Conservation (phyloP, 2,888 invertebrate species). For the Diadegma fenestrale region DNA sequence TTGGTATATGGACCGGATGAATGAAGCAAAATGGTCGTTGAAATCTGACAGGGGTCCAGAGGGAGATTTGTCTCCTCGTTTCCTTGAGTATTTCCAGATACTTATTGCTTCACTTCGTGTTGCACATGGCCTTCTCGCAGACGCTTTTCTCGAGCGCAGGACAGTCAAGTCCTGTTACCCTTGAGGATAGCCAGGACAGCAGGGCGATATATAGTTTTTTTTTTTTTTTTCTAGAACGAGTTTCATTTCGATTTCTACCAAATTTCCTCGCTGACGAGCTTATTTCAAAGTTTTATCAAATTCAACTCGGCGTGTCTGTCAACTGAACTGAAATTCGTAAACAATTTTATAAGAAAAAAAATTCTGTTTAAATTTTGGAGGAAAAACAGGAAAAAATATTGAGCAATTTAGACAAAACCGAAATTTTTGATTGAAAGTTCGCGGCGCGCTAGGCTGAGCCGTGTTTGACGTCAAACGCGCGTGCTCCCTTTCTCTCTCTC, state of each 20-base stretch:
- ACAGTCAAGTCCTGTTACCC: conserved; percentile 16
- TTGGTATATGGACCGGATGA: conserved; percentile 50
- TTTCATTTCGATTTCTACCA: not conserved
- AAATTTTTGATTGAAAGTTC: conserved; percentile 17
- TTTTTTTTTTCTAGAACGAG: not conserved
- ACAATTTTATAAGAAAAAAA: not conserved
- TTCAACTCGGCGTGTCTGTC: not conserved
- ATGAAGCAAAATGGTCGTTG: conserved; percentile 48
- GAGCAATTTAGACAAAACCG: conserved; percentile 12
- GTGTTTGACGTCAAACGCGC: conserved; percentile 76
- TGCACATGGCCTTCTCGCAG: conserved; percentile 57
- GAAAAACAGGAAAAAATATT: not conserved
- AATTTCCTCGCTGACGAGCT: not conserved
- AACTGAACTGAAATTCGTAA: not conserved
- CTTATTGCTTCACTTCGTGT: conserved; percentile 50
- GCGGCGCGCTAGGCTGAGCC: conserved; percentile 49
- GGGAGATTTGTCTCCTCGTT: conserved; percentile 1
- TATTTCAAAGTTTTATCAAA: not conserved
- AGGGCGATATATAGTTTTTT: not conserved
- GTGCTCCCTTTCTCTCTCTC: not conserved
- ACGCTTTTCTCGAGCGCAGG: conserved; percentile 28
- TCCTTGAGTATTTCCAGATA: conserved; percentile 47
- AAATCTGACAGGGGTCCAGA: conserved; percentile 39
- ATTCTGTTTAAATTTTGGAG: not conserved
- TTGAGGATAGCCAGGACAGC: not conserved